A percentile compares a stretch with the other conserved stretches of the same genome.
phyloP scores from a whole-genome alignment of 2,797 vertebrate genomes.

The Sebastes reedi region DNA sequence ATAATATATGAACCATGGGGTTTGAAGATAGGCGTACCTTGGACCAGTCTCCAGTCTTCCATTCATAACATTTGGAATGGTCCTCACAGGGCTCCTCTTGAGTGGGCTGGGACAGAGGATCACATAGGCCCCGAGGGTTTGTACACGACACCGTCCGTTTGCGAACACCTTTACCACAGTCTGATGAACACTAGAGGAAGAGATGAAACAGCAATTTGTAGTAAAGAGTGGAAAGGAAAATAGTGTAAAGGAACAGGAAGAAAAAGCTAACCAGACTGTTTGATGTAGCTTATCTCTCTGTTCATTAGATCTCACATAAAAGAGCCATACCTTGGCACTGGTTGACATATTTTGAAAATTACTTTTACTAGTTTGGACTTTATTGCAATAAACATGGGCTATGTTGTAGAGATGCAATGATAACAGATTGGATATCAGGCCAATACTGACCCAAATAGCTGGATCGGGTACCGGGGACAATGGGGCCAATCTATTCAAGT shows the following conservation, averaged over 20 bases:
- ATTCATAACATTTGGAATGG: constrained; percentile 91
- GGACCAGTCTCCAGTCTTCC: constrained; percentile 98
- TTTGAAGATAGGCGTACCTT: constrained; percentile 72
- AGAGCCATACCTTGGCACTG: background rate
- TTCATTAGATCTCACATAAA: background rate
- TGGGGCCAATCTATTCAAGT: too few relatives aligned
- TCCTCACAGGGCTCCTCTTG: constrained; percentile 90
- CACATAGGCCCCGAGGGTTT: constrained; percentile 90
- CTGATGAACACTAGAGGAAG: constrained; percentile 87
- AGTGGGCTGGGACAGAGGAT: constrained; percentile 84
- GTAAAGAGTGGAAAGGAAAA: background rate
- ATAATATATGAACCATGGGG: background rate
- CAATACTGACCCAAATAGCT: too few relatives aligned
- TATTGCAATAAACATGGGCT: background rate
- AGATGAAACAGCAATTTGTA: background rate
- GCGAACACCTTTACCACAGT: constrained; percentile 88
- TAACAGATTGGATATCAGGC: too few relatives aligned
- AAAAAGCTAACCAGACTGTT: background rate
- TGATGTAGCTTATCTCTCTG: background rate
- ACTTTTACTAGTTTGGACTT: background rate
- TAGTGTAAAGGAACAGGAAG: background rate
- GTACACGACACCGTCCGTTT: constrained; percentile 89
- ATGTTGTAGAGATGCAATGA: background rate
- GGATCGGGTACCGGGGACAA: too few relatives aligned
- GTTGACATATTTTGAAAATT: background rate